phyloP scores from a whole-genome alignment of 2,113 vertebrate species.

The Narcine bancroftii region DNA sequence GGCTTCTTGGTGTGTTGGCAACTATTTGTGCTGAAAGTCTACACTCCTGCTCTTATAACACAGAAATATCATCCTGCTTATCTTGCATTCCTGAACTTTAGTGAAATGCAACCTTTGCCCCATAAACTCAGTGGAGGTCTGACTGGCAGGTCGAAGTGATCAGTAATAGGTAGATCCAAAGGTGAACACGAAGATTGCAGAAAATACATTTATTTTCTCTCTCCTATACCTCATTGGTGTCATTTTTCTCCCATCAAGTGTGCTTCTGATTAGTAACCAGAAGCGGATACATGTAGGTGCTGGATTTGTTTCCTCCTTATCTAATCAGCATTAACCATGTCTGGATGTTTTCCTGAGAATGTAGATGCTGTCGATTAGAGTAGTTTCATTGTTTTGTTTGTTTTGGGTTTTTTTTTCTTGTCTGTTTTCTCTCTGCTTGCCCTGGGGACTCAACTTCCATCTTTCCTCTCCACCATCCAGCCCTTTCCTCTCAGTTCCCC shows the following conservation, averaged over 20 bases:
- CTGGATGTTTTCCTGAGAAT: slow-evolving; percentile 25
- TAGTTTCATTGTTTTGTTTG: slow-evolving; percentile 5
- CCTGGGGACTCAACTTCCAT: background rate
- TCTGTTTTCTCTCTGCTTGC: background rate
- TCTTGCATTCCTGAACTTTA: background rate
- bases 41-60: background rate
- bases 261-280: background rate
- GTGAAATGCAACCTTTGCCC: background rate
- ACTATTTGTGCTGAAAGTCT: background rate
- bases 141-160: background rate
- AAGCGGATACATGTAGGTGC: background rate
- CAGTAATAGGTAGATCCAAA: background rate
- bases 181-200: background rate
- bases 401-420: background rate
- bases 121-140: background rate
- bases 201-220: background rate
- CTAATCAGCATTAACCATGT: background rate
- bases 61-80: background rate
- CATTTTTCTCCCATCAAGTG: background rate
- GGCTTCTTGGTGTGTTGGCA: background rate
- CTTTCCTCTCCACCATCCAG: background rate
- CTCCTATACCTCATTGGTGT: slow-evolving; percentile 37
- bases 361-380: slow-evolving; percentile 27
- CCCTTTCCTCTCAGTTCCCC: background rate
- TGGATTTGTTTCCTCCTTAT: background rate